These are phyloP conservation scores for Dendrocincla tyrannina DNA, from an alignment of 2,797 vertebrate genomes.

Conservation along the genomic window DNA sequence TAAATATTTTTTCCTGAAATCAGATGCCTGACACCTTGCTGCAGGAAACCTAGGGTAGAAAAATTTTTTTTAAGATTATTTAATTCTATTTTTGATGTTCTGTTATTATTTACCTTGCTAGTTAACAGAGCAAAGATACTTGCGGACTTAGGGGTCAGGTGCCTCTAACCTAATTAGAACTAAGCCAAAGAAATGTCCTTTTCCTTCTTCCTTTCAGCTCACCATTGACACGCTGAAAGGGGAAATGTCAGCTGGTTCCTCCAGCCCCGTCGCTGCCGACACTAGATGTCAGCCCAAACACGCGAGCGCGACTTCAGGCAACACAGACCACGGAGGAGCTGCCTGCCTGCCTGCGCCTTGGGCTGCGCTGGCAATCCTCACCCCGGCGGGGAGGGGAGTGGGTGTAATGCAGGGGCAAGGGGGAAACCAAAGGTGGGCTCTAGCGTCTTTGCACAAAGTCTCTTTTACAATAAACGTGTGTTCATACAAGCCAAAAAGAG, in stretches of 20 bases:
- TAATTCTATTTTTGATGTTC: background rate
- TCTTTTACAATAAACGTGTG: fast-evolving
- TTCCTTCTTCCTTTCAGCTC: background rate
- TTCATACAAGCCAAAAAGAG: background rate
- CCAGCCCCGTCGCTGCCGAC: background rate
- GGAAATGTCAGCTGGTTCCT: background rate
- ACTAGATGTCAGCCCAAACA: slow-evolving; percentile 71
- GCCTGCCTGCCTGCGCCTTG: background rate
- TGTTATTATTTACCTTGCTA: background rate
- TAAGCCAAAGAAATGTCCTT: background rate
- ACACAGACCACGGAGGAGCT: background rate
- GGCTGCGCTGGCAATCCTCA: background rate
- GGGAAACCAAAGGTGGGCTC: background rate
- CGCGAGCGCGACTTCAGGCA: background rate
- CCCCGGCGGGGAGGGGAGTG: background rate
- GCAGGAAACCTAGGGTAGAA: background rate
- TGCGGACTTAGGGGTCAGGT: fast-evolving
- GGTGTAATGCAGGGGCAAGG: fast-evolving
- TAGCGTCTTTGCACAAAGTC: fast-evolving
- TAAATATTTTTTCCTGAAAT: background rate
- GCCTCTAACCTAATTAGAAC: background rate
- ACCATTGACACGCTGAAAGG: fast-evolving
- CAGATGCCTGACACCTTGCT: background rate
- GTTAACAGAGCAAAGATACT: background rate
- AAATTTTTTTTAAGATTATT: background rate